Percentiles rank a stretch among this genome's conserved stretches.
These are phyloP conservation scores for Lepidurus arcticus DNA, from an alignment of 1,140 invertebrate species.

Conservation along the genomic window DNA sequence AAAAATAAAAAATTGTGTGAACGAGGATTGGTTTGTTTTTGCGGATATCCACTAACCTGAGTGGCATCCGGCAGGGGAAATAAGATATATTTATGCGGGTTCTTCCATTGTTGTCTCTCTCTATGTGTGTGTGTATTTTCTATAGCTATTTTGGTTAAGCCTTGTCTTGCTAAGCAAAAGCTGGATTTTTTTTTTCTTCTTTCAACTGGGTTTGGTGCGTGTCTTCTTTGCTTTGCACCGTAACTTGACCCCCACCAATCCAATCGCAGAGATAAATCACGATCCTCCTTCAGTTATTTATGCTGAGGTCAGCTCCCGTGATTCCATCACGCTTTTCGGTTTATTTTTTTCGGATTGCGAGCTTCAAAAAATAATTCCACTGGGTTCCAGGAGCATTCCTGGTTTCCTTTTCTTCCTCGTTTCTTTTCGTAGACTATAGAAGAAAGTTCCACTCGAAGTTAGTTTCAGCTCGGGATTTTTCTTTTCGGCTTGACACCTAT, in stretches of 20 bases:
- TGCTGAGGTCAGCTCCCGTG: slow-evolving; percentile 17
- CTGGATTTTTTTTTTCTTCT: not conserved
- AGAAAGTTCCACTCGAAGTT: not conserved
- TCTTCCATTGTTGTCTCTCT: slow-evolving; percentile 1
- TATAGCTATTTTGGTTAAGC: not conserved
- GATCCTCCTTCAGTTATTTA: slow-evolving; percentile 14
- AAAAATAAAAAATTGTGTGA: not conserved
- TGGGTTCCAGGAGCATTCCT: not conserved
- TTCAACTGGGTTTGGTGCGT: not conserved
- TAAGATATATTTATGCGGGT: slow-evolving; percentile 9
- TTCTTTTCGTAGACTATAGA: not conserved
- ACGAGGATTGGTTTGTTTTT: not conserved
- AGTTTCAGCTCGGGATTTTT: not conserved
- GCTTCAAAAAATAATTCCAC: not conserved
- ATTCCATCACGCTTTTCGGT: not conserved
- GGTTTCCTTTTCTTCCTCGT: not conserved
- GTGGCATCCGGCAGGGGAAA: not conserved
- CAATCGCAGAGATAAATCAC: slow-evolving; percentile 17
- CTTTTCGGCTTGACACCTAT: not conserved
- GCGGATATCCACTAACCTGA: not conserved
- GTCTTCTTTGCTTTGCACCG: slow-evolving; percentile 17
- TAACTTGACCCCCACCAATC: slow-evolving; percentile 16
- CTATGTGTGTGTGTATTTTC: not conserved
- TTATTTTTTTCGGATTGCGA: not conserved
- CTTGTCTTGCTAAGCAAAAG: not conserved